phyloP scores from a whole-genome alignment of 2,888 invertebrate genomes.

The Tachystola acroxantha region DNA sequence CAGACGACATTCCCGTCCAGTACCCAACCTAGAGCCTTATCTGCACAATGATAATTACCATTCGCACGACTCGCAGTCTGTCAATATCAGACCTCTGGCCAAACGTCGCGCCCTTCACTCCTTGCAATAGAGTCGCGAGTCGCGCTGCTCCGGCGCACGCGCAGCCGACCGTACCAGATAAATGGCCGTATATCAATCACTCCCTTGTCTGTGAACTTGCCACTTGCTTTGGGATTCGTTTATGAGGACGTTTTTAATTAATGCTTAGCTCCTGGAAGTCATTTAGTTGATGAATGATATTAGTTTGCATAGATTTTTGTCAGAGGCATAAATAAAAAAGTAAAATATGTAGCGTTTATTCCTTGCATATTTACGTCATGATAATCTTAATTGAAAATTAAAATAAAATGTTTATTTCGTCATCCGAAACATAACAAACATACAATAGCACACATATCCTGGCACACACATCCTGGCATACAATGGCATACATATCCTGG shows the following conservation, averaged over 20 bases:
- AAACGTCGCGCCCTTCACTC: not conserved
- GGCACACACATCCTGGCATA: too few relatives aligned
- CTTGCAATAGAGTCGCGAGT: not conserved
- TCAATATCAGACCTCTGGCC: not conserved
- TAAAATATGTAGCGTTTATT: too few relatives aligned
- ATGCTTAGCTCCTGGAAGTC: not conserved
- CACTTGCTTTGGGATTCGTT: not conserved
- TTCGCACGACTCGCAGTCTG: constrained; percentile 2
- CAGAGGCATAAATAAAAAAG: too few relatives aligned
- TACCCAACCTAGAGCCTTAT: constrained; percentile 1
- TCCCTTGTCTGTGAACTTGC: not conserved
- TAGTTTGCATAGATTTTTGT: not conserved
- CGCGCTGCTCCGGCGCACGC: not conserved
- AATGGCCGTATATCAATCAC: not conserved
- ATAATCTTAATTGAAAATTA: too few relatives aligned
- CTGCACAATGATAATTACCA: constrained; percentile 19
- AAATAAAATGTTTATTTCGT: too few relatives aligned
- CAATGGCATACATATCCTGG: too few relatives aligned
- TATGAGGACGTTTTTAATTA: not conserved
- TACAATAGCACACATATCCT: too few relatives aligned
- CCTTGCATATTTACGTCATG: too few relatives aligned
- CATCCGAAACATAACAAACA: too few relatives aligned
- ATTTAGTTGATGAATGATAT: too few relatives aligned
- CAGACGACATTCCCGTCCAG: constrained; percentile 26
- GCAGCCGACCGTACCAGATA: not conserved